Conservation (phyloP, 2,113 vertebrate species). For the Jacana jacana region DNA sequence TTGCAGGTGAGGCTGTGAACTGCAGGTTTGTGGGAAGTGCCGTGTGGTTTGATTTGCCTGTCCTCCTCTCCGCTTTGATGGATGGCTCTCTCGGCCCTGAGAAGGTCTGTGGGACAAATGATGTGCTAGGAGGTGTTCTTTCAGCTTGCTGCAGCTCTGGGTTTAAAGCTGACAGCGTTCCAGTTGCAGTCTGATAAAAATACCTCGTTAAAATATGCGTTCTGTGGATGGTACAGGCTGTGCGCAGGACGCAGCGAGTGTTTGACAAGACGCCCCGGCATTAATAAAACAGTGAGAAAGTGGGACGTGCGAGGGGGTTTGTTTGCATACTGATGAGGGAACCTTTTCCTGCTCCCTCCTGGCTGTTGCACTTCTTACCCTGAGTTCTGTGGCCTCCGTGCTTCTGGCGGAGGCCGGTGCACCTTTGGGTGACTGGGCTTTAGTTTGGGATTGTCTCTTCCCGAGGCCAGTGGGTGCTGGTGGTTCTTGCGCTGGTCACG, state of each 20-base stretch:
- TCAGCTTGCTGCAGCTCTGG: accelerated
- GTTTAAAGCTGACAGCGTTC: not conserved
- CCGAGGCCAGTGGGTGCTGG: not conserved
- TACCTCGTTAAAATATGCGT: not conserved
- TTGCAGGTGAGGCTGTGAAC: not conserved
- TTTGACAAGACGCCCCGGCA: not conserved
- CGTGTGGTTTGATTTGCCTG: accelerated
- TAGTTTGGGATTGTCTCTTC: accelerated
- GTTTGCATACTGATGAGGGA: conserved; percentile 11
- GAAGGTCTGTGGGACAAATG: not conserved
- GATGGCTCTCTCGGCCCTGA: not conserved
- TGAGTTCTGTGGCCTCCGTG: not conserved
- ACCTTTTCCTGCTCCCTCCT: not conserved
- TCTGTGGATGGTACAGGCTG: not conserved
- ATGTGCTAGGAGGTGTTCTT: not conserved
- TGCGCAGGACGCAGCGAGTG: not conserved
- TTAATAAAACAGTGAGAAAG: conserved; percentile 8
- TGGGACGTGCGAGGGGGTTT: not conserved
- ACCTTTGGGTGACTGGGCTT: conserved; percentile 9
- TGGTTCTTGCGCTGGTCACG: accelerated
- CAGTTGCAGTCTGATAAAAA: conserved; percentile 32
- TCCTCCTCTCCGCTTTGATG: not conserved
- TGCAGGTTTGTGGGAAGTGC: not conserved
- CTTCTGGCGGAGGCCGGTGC: not conserved
- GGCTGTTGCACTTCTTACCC: accelerated